Evolutionary conservation across 1,140 invertebrate genomes (phyloP).

Genomic region (Platorchestia sp.): DNA sequence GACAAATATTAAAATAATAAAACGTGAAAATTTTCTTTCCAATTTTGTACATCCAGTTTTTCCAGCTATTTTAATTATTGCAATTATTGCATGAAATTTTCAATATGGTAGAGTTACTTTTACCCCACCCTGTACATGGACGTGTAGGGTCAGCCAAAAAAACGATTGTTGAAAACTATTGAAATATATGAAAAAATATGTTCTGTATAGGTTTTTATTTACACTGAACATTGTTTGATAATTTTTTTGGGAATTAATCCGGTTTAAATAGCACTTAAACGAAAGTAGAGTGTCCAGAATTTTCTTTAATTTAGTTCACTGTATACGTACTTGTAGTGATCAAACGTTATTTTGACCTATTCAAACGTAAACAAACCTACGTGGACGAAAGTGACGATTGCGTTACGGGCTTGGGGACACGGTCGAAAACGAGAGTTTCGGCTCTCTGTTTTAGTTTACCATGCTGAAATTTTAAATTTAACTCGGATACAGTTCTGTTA

Average conservation of each 20-base stretch:
- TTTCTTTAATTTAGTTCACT: not conserved
- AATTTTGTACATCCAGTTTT: too few relatives aligned
- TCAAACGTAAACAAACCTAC: not conserved
- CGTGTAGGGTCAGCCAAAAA: too few relatives aligned
- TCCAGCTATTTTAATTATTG: too few relatives aligned
- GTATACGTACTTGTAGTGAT: not conserved
- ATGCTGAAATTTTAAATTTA: not conserved
- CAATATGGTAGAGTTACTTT: too few relatives aligned
- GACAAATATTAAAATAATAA: too few relatives aligned
- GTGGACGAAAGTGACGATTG: not conserved
- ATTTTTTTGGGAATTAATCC: not conserved
- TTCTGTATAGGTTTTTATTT: too few relatives aligned
- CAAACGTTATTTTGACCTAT: not conserved
- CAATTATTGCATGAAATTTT: too few relatives aligned
- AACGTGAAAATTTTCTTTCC: too few relatives aligned
- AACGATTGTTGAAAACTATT: too few relatives aligned
- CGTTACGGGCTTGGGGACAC: not conserved
- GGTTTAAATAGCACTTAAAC: not conserved
- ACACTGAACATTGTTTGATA: not conserved
- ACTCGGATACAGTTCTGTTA: not conserved
- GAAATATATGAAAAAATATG: too few relatives aligned
- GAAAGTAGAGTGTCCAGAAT: not conserved
- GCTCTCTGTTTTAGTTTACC: not conserved
- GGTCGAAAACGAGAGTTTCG: not conserved
- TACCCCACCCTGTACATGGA: too few relatives aligned